phyloP scores from a whole-genome alignment of 2,797 vertebrate genomes.

The Halcyon smyrnensis region DNA sequence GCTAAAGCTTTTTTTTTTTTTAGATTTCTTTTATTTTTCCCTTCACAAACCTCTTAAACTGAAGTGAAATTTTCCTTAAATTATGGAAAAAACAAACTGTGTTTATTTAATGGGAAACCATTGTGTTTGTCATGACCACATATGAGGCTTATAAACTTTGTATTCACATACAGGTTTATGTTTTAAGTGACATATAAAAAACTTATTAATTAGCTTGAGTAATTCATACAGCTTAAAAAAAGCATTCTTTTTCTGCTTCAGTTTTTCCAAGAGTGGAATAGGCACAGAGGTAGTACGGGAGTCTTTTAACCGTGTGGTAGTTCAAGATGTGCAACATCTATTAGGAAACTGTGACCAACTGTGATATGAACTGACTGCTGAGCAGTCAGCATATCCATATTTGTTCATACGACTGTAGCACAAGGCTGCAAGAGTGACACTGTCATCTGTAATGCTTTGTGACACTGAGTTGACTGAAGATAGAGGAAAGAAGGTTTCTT shows the following conservation, averaged over 20 bases:
- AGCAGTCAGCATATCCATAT: neutral
- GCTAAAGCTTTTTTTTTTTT: neutral
- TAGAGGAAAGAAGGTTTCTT: neutral
- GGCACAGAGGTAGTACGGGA: accelerated
- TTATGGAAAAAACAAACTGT: neutral
- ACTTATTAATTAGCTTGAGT: neutral
- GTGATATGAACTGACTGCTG: neutral
- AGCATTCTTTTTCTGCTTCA: accelerated
- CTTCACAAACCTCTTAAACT: accelerated
- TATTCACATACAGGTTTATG: neutral
- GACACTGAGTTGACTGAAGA: neutral
- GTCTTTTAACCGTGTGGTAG: neutral
- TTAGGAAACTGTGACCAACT: neutral
- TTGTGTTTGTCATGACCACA: neutral
- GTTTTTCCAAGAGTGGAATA: neutral
- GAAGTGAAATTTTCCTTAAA: neutral
- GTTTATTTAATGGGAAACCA: neutral
- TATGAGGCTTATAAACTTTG: neutral
- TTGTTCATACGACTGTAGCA: neutral
- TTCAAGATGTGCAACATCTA: neutral
- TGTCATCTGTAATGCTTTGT: neutral
- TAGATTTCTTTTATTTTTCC: no score
- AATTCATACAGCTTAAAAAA: neutral
- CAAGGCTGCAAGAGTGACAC: neutral
- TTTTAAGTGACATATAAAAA: neutral